Evolutionary conservation across 2,113 vertebrate species (phyloP), one percentile per base, ranked within the genome.

Genomic region (Tychaedon coryphoeus): DNA sequence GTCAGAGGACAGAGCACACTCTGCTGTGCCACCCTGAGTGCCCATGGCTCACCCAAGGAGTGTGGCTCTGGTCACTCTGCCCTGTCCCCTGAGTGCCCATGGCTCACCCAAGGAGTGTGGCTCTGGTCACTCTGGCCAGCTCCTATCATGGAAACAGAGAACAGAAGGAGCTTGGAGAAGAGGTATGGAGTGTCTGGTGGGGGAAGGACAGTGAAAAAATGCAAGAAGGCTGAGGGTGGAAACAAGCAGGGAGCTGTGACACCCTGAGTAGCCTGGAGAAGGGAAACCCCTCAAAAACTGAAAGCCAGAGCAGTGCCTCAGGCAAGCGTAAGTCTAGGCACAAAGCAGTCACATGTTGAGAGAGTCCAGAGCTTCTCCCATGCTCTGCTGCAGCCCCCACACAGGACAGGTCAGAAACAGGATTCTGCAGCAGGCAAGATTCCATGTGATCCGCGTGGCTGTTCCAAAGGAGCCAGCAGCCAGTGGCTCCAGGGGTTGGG

Each of bases 401-500:
- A 5, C 2, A 26, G 47, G 40, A 33, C 48, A 40, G 67, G 36
- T 22, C 38, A 61, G 40, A 20, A 26, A 6, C 26, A 42, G 76
- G 61, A 10, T 25, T 8, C 11, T 0, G 48, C 34, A 70, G 26
- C 0, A 2, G 40, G 18, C 17, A 36, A 28, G 34, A 54, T 26
- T 23, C 62, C 48, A 34, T 5, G 34, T 33, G 48, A 48, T 24
- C 78, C 48, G 3, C 16, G 56, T 8, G 64, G 43, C 29, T 56
- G 43, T 0, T 69, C 57, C 5, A 9, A 33, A 31, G 42, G 31
- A 53, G 47, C 29, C 58, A 31, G 48, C 24, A 53, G 42, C 0
- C 0, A 74, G 71, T 0, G 1, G 18, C 24, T 26, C 33, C 9
- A 6, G 45, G 38, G 3, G 33, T 1, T 20, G 51, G 0, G 18